Conservation (phyloP, 2,888 invertebrate genomes). For the Spialia ferax region DNA sequence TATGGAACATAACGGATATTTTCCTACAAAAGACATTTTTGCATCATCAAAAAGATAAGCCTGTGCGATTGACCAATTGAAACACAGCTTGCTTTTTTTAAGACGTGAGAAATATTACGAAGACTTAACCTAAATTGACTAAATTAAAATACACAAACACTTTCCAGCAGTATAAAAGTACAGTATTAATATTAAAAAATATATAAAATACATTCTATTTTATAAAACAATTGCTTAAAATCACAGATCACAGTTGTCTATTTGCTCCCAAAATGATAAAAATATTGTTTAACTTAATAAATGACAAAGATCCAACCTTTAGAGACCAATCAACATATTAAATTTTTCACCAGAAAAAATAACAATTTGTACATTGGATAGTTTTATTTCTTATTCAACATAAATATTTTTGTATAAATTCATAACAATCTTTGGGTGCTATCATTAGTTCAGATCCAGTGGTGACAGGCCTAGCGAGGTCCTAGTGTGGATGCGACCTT, state of each 20-base stretch:
- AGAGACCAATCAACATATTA: slow-evolving; percentile 63
- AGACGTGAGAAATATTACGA: no score
- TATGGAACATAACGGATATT: not conserved
- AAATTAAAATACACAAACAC: no score
- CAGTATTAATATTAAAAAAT: not conserved
- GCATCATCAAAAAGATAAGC: no score
- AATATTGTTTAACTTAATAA: not conserved
- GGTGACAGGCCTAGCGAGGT: slow-evolving; percentile 25
- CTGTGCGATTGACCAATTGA: no score
- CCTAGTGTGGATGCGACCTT: not conserved
- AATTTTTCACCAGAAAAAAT: slow-evolving; percentile 43
- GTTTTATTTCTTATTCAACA: slow-evolving; percentile 85
- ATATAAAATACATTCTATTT: no score
- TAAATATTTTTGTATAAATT: slow-evolving; percentile 87
- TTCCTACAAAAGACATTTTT: not conserved
- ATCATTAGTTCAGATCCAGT: slow-evolving; percentile 65
- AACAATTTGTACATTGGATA: slow-evolving; percentile 68
- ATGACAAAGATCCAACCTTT: slow-evolving; percentile 58
- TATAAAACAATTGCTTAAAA: not conserved
- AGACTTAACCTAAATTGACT: no score
- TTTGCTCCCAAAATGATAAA: slow-evolving; percentile 6
- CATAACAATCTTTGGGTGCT: slow-evolving; percentile 87
- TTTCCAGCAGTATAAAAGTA: not conserved
- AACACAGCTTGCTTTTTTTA: no score
- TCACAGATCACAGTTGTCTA: slow-evolving; percentile 18